Conservation (phyloP, 2,888 invertebrate genomes). For the Metellina segmentata region DNA sequence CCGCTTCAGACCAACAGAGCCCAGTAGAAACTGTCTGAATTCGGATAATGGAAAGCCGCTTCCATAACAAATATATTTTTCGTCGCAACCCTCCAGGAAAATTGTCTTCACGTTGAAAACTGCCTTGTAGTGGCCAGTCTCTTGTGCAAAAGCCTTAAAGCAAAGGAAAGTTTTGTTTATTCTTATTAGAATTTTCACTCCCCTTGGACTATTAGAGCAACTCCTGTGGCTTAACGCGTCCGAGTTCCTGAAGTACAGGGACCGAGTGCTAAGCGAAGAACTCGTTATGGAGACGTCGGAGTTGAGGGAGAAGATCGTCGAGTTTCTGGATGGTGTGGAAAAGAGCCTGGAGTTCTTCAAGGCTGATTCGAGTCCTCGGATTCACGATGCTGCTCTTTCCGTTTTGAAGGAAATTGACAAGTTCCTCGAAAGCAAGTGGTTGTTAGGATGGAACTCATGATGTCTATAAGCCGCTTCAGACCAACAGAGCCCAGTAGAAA, state of each 20-base stretch:
- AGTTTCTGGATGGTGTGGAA: slow-evolving; percentile 37
- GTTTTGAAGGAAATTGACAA: slow-evolving; percentile 44
- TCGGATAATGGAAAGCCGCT: too few relatives aligned
- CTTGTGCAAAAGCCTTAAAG: too few relatives aligned
- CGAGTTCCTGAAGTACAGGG: slow-evolving; percentile 60
- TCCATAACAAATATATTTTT: too few relatives aligned
- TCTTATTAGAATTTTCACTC: too few relatives aligned
- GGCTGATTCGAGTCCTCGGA: background rate
- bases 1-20: too few relatives aligned
- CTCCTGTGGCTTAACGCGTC: slow-evolving; percentile 59
- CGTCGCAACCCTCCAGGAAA: too few relatives aligned
- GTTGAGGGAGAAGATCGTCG: slow-evolving; percentile 30
- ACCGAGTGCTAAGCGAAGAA: slow-evolving; percentile 26
- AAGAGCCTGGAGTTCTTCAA: slow-evolving; percentile 40
- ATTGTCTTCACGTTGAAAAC: too few relatives aligned
- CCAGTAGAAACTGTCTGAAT: too few relatives aligned
- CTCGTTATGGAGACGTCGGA: slow-evolving; percentile 26
- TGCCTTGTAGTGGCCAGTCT: too few relatives aligned
- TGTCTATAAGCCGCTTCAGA: background rate
- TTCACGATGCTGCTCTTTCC: slow-evolving; percentile 8
- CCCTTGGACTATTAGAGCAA: too few relatives aligned
- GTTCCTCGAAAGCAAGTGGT: slow-evolving; percentile 33
- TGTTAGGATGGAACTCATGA: background rate
- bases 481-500: too few relatives aligned
- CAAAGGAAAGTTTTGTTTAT: too few relatives aligned